phyloP scores from a whole-genome alignment of 2,113 vertebrate species.

The Xiphophorus maculatus region DNA sequence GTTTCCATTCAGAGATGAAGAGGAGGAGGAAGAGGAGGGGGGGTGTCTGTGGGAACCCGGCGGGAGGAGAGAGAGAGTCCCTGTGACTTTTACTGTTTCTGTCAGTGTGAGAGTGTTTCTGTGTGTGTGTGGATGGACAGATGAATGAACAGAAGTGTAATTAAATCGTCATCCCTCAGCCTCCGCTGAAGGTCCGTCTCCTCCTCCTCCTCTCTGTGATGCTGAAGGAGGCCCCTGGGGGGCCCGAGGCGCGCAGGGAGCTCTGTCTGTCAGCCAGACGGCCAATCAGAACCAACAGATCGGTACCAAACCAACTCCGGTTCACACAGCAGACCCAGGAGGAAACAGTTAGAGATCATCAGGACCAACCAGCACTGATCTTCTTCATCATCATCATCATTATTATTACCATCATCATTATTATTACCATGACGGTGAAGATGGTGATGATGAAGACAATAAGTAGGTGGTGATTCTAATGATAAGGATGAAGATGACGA shows the following conservation, averaged over 20 bases:
- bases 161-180: constrained; percentile 78
- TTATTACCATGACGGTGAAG: background rate
- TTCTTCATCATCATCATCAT: background rate
- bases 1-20: constrained; percentile 8
- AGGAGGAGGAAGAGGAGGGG: background rate
- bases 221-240: constrained; percentile 18
- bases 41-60: constrained; percentile 6
- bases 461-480: background rate
- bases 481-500: background rate
- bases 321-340: background rate
- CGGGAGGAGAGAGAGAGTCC: constrained; percentile 15
- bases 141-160: constrained; percentile 74
- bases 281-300: background rate
- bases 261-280: background rate
- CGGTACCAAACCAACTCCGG: background rate
- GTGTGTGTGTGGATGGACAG: constrained; percentile 48
- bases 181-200: constrained; percentile 59
- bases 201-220: constrained; percentile 53
- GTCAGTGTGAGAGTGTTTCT: constrained; percentile 19
- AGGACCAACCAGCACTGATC: background rate
- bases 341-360: background rate
- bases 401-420: background rate
- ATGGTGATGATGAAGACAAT: background rate
- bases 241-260: background rate
- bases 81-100: constrained; percentile 8